Evolutionary conservation across 92 coral and sea anemone species (phyloP), one percentile per base, ranked within the genome.

Genomic region (Umimayanthus chanpuru): DNA sequence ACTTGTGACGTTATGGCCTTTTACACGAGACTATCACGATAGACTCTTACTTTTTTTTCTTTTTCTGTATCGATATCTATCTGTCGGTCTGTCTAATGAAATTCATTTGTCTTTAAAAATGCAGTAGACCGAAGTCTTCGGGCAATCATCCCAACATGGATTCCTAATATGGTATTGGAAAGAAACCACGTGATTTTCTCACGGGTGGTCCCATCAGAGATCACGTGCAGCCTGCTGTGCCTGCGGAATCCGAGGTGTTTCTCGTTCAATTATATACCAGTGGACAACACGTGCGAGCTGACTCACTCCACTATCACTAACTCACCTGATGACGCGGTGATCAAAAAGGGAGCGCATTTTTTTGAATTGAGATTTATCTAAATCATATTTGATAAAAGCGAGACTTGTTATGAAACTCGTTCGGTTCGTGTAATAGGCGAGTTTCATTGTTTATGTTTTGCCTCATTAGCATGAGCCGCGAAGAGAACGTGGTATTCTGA

Each of bases 101-200:
- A 61, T 18, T 18, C 8, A 14, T 50, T 73, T 14, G 2, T 32
- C 47, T 14, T 36, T 26, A 61, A 26, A 6, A 73, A 36, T 16
- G 25, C 77, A 82, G 86, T 82, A 36, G 64, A 67, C 65, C 64
- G 86, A 68, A 82, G 77, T 26, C 76, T 41, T 6, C 76, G 30
- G 23, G 86, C 86, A 43, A 43, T 82, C 76, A 29, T 82, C 12
- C 77, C 86, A 73, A 68, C 73, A 16, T 82, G 77, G 86, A 3
- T 82, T 43, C 86, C 86, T 67, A 82, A 82, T 68, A 82, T 67
- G 86, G 86, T 20, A 43, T 9, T 82, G 36, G 73, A 67, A 70
- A 61, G 86, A 67, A 82, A 30, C 26, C 86, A 82, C 86, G 86
- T 82, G 66, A 68, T 82, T 25, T 20, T 14, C 50, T 9, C 76